A percentile compares a stretch with the other conserved stretches of the same genome.
Conservation (phyloP, 2,113 vertebrate genomes). For the Pavo muticus region DNA sequence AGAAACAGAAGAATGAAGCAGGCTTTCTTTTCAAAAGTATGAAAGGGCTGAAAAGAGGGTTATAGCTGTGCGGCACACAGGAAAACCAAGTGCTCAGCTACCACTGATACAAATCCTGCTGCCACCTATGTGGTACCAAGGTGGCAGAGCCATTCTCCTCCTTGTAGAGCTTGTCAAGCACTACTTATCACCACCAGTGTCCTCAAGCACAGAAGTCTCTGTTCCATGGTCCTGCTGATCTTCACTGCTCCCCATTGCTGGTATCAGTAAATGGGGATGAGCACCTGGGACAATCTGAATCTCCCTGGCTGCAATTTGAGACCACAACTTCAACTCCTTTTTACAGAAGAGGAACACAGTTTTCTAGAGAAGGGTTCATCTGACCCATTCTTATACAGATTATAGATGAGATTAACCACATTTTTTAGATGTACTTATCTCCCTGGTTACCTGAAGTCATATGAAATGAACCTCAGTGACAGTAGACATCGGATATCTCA, state of each 20-base stretch:
- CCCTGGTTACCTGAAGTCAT: neutral
- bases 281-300: fast-evolving
- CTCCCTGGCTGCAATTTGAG: neutral
- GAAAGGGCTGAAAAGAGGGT: neutral
- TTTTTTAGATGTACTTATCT: neutral
- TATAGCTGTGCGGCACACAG: neutral
- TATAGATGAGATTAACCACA: constrained; percentile 7
- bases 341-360: neutral
- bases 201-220: neutral
- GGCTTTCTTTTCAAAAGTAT: neutral
- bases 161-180: neutral
- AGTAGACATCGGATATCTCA: fast-evolving
- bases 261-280: neutral
- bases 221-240: neutral
- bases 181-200: neutral
- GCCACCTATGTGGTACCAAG: neutral
- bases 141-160: neutral
- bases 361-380: neutral
- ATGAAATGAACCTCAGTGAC: neutral
- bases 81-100: neutral
- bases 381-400: constrained; percentile 45
- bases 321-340: neutral
- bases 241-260: fast-evolving
- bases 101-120: neutral
- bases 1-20: neutral